Evolutionary conservation across 2,797 vertebrate species (phyloP).

Genomic region (Cuniculus paca): DNA sequence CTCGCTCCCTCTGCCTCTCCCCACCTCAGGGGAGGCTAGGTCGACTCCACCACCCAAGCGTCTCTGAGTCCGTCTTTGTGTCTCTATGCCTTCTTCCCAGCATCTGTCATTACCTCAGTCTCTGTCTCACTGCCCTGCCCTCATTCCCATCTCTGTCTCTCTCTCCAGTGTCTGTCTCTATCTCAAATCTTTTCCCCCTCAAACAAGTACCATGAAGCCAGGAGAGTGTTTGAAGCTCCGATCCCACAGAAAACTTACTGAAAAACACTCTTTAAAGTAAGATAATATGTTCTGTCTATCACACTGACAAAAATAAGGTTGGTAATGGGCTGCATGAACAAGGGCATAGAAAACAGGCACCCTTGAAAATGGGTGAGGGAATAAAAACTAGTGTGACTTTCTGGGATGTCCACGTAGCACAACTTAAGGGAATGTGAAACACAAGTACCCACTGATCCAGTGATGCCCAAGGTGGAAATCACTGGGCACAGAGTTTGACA

Average conservation of each 20-base stretch:
- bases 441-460: background rate
- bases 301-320: background rate
- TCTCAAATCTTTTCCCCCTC: background rate
- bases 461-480: background rate
- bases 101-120: background rate
- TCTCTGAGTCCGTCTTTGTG: background rate
- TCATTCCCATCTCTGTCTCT: background rate
- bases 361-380: background rate
- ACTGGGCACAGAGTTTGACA: fast-evolving
- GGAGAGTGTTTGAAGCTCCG: background rate
- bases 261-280: background rate
- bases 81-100: background rate
- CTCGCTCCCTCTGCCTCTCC: background rate
- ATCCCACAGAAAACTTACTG: background rate
- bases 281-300: background rate
- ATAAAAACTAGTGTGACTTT: fast-evolving
- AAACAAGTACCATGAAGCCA: background rate
- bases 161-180: background rate
- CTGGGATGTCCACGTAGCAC: background rate
- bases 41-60: no score
- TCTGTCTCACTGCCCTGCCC: background rate
- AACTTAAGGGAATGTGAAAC: background rate
- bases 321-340: background rate
- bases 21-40: background rate
- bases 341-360: background rate